Evolutionary conservation across 2,113 vertebrate species (phyloP).

Genomic region (Pogona vitticeps): DNA sequence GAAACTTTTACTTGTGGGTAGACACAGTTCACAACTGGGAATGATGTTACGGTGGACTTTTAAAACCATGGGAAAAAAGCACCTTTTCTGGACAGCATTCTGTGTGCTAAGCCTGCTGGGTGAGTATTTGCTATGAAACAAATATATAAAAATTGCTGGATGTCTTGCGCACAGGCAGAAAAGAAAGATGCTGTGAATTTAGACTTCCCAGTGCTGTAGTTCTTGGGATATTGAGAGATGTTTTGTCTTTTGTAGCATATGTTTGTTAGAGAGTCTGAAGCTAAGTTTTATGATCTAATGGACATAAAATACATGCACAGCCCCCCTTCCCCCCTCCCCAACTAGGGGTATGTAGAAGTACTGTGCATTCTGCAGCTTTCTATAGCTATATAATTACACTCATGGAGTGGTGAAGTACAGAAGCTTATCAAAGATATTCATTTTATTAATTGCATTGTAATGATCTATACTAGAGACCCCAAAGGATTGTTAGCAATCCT

Average conservation of each 20-base stretch:
- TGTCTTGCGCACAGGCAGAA: neutral
- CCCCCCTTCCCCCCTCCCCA: accelerated
- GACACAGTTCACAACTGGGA: constrained; percentile 45
- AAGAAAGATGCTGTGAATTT: accelerated
- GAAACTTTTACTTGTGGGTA: neutral
- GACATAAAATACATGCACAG: accelerated
- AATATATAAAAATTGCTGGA: accelerated
- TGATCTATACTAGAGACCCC: neutral
- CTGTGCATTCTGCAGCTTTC: neutral
- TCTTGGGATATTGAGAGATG: neutral
- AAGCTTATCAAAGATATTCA: neutral
- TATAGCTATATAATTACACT: accelerated
- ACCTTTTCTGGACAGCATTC: constrained; percentile 59
- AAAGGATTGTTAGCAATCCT: neutral
- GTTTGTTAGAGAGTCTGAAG: neutral
- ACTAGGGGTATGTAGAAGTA: neutral
- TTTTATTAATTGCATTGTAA: neutral
- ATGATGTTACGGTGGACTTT: constrained; percentile 43
- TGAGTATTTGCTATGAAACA: constrained; percentile 59
- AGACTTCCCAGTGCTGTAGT: neutral
- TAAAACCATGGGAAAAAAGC: constrained; percentile 55
- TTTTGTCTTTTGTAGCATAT: accelerated
- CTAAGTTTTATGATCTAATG: accelerated
- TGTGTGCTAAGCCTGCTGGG: constrained; percentile 65
- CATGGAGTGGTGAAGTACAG: neutral